Base-by-base conservation (phyloP, 1,140 invertebrate species). In the Zaprionus africanus region DNA sequence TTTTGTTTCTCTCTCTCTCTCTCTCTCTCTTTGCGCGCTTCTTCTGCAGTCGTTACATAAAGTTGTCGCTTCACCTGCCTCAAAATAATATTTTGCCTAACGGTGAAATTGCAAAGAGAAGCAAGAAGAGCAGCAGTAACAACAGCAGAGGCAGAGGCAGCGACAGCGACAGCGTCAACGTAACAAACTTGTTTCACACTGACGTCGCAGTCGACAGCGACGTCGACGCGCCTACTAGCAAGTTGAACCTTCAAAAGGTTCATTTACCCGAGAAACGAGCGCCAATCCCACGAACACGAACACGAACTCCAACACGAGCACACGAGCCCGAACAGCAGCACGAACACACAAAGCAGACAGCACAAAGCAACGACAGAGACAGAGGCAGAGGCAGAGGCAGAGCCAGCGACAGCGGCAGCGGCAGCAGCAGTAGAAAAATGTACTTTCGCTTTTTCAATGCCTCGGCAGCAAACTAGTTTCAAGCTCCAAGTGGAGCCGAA, bases 381-480 rank as follows among this genome's bases (percentile, higher is more conserved):
- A 2, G 22, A 22, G 22, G 31, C 31, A n/a, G 9, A 5, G 15
- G 15, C 38, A n/a, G 15, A 41, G 38, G n/a, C n/a, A 17, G 7
- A 63, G 41, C 12, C 11, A 22, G 9, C 11, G 12, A 6, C 34
- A 54, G 17, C 7, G 49, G 6, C 38, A 43, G 43, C 54, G 61
- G 69, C 59, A 36, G 69, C 54, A 58, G 70, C 78, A 79, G 79
- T 68, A 79, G 73, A 88, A 90, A 83, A 91, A 91, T 91, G 76
- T 86, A 92, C 91, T 92, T 92, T 92, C 91, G 82, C 85, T 90
- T 92, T 92, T 92, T 92, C 91, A 92, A 92, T 92, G 90, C 86
- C 90, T 91, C 85, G 85, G 79, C 85, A 76, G 67, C 79, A 90
- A 91, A 91, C 87, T 91, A 91, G 87, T 90, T 90, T 88, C 77